A percentile compares a stretch with the other conserved stretches of the same genome.
Evolutionary conservation across 1,140 invertebrate species (phyloP).

Genomic region (Physella acuta): DNA sequence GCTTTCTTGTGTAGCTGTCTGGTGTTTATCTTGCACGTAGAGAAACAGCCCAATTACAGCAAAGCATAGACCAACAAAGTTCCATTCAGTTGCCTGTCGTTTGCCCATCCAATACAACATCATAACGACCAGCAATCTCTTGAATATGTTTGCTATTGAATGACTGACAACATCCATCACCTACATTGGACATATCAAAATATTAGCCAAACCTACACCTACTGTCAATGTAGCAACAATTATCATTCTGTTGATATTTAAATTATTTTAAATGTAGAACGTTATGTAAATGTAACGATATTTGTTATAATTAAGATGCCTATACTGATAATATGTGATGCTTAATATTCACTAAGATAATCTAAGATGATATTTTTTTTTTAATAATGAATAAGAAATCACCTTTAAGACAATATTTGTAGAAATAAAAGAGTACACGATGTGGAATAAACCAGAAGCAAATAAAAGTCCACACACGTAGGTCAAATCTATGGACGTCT

Average conservation of each 20-base stretch:
- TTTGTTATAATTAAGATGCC: too few species aligned
- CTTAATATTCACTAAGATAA: too few species aligned
- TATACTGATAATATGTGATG: too few species aligned
- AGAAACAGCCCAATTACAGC: slow-evolving; percentile 9
- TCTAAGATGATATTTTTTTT: too few species aligned
- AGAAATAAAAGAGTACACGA: not conserved
- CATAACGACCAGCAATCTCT: slow-evolving; percentile 31
- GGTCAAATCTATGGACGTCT: not conserved
- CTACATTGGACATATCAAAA: too few species aligned
- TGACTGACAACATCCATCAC: slow-evolving; percentile 33
- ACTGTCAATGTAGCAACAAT: too few species aligned
- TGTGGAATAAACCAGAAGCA: not conserved
- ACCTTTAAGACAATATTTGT: not conserved
- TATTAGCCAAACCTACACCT: too few species aligned
- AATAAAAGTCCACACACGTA: not conserved
- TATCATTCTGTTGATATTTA: too few species aligned
- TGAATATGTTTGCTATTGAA: slow-evolving; percentile 33
- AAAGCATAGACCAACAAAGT: slow-evolving; percentile 17
- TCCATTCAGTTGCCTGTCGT: slow-evolving; percentile 4
- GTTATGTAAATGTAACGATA: too few species aligned
- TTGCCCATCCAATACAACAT: slow-evolving; percentile 26
- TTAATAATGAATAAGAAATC: too few species aligned
- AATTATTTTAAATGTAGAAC: too few species aligned
- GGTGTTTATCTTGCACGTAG: slow-evolving; percentile 2
- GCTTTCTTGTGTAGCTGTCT: too few species aligned